Evolutionary conservation across 2,888 invertebrate species (phyloP).

Genomic region (Allophyes oxyacanthae): DNA sequence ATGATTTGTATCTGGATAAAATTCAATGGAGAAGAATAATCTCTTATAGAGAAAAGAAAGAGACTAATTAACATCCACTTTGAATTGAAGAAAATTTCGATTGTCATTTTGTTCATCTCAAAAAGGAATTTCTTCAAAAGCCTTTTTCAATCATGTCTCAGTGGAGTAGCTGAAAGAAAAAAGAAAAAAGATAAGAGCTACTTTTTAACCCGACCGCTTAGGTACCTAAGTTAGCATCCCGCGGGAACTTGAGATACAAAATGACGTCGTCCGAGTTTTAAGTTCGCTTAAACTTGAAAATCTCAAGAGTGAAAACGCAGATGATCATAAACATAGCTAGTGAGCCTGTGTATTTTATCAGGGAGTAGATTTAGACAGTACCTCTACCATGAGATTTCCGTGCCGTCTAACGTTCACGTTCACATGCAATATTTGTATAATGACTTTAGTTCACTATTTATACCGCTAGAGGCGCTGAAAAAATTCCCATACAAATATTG

Average conservation of each 20-base stretch:
- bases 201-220: slow-evolving; percentile 52
- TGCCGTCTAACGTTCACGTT: no score
- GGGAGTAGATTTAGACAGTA: no score
- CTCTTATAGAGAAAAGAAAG: no score
- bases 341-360: slow-evolving; percentile 12
- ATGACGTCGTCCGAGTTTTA: slow-evolving; percentile 37
- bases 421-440: no score
- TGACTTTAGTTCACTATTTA: no score
- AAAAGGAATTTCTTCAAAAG: slow-evolving; percentile 27
- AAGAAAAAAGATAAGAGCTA: slow-evolving; percentile 28
- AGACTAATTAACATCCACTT: no score
- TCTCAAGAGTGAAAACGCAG: slow-evolving; percentile 25
- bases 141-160: slow-evolving; percentile 28
- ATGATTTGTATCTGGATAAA: no score
- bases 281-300: slow-evolving; percentile 47
- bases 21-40: no score
- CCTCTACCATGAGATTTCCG: no score
- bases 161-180: slow-evolving; percentile 33
- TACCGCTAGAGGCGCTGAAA: no score
- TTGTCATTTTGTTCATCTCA: background rate
- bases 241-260: slow-evolving; percentile 38
- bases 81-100: no score
- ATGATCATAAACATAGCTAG: slow-evolving; percentile 22
- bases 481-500: no score
- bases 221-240: slow-evolving; percentile 38